Evolutionary conservation across 2,888 invertebrate species (phyloP), one percentile per base, ranked within the genome.

Genomic region (Tetanocera ferruginea): DNA sequence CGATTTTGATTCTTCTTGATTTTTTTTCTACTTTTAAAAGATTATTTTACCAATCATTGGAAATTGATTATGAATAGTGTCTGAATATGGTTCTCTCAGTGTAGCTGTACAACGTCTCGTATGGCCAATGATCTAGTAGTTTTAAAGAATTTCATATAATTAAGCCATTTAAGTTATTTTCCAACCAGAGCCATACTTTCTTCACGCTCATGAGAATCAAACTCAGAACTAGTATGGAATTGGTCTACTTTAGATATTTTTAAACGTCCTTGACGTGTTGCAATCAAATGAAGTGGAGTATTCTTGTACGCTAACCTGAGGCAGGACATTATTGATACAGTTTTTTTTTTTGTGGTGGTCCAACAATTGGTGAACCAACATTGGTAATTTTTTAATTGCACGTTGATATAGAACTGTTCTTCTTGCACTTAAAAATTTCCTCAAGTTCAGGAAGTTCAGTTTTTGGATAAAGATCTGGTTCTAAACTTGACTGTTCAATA

Each of bases 341-440:
- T 19, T 62, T 31, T 75, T 79, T n/a, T 34, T 77, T 79, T 19
- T 67, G 55, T 37, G 43, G 37, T 19, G 28, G 14, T 19, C 17
- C 64, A n/a, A 43, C 8, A 9, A 14, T n/a, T 43, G 37, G 55
- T 2, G 74, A 28, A 19, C 55, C 52, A 17, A 34, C 11, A 43
- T 34, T 28, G 19, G 67, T 14, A 49, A 72, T 64, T 31, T 78
- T 78, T 5, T 6, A 60, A 14, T 51, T 25, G 3, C 72, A 6
- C 25, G 72, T 49, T 57, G 66, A 8, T n/a, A 62, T 17, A 11
- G 23, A 37, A 23, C 49, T 55, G 57, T 74, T 79, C 57, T 79
- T 79, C 23, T 79, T 79, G n/a, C 77, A 74, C 57, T 71, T 76
- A 66, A 79, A 79, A 31, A 79, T 79, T 43, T 79, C 79, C 57